Evolutionary conservation across 2,888 invertebrate genomes (phyloP).

Genomic region (Iselma pallidipennis): DNA sequence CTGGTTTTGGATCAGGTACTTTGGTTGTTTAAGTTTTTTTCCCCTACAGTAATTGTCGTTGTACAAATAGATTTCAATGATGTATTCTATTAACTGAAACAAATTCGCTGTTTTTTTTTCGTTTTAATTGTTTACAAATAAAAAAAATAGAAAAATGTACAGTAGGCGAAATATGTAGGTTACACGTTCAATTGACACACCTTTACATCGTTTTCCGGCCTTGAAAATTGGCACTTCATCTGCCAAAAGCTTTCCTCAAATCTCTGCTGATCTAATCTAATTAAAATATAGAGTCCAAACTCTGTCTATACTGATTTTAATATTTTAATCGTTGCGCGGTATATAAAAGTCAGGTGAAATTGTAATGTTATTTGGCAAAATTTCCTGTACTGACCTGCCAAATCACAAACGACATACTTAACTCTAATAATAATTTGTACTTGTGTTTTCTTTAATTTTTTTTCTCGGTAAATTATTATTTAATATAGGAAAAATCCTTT

Average conservation of each 20-base stretch:
- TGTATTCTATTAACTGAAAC: too few species aligned
- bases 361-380: background rate
- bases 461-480: background rate
- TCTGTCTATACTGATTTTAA: background rate
- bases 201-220: background rate
- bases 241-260: background rate
- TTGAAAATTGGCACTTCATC: background rate
- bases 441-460: background rate
- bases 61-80: too few species aligned
- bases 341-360: background rate
- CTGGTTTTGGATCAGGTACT: background rate
- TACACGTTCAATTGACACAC: background rate
- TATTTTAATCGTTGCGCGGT: background rate
- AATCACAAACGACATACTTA: conserved; percentile 2
- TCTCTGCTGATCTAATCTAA: background rate
- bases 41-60: too few species aligned
- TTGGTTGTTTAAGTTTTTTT: background rate
- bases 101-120: too few species aligned
- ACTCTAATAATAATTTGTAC: conserved; percentile 2
- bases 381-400: background rate
- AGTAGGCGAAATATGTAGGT: background rate
- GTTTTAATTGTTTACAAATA: background rate
- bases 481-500: background rate
- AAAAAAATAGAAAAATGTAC: background rate
- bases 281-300: background rate